These are phyloP conservation scores for Odontocolon sp. DNA, from an alignment of 2,888 invertebrate species.

Conservation along the genomic window DNA sequence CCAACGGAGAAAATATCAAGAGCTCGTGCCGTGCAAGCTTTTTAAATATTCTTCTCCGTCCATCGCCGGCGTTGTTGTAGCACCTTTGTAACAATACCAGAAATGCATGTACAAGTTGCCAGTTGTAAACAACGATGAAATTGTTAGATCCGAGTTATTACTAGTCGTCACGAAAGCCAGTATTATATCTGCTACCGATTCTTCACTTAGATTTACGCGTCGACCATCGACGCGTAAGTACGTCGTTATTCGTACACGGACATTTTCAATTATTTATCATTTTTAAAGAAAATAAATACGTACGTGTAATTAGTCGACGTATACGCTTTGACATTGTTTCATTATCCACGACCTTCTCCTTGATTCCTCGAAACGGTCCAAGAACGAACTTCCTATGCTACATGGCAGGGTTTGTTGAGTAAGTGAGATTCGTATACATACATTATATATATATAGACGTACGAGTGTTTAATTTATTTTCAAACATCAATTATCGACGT, in stretches of 20 bases:
- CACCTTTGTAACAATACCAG: background rate
- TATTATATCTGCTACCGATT: slow-evolving; percentile 66
- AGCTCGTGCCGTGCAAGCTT: too few species aligned
- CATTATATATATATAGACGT: slow-evolving; percentile 46
- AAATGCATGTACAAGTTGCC: background rate
- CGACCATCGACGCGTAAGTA: background rate
- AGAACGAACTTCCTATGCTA: too few species aligned
- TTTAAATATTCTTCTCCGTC: too few species aligned
- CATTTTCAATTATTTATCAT: background rate
- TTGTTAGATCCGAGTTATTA: slow-evolving; percentile 48
- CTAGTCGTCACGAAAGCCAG: slow-evolving; percentile 73
- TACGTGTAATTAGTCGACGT: too few species aligned
- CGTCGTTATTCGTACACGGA: background rate
- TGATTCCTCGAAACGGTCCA: too few species aligned
- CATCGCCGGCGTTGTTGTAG: background rate
- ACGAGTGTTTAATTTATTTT: slow-evolving; percentile 68
- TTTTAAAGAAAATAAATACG: too few species aligned
- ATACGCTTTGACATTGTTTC: too few species aligned
- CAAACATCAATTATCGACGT: slow-evolving; percentile 72
- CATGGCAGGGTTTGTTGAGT: too few species aligned
- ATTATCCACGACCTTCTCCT: too few species aligned
- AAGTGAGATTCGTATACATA: slow-evolving; percentile 8
- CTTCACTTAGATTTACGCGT: background rate
- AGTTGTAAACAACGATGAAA: slow-evolving; percentile 48
- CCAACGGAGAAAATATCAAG: too few species aligned